Evolutionary conservation across 2,797 vertebrate species (phyloP).

Genomic region (Antrozous pallidus): DNA sequence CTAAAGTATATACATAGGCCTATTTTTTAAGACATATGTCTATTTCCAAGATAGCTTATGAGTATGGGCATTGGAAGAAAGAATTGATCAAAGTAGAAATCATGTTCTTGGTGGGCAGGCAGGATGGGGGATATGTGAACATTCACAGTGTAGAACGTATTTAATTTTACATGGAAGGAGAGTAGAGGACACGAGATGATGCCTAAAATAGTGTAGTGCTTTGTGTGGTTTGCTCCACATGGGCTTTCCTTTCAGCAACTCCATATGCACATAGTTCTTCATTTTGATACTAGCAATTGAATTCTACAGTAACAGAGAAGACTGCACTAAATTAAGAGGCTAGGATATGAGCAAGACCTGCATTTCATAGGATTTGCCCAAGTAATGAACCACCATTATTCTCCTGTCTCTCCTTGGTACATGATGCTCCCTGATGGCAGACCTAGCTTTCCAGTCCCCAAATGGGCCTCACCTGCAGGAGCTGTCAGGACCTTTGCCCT

Average conservation of each 20-base stretch:
- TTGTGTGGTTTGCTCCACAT: background rate
- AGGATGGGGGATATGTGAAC: background rate
- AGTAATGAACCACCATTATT: background rate
- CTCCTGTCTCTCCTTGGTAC: background rate
- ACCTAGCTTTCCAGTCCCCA: background rate
- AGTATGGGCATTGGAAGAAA: constrained; percentile 67
- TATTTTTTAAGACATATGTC: constrained; percentile 72
- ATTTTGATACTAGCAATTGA: background rate
- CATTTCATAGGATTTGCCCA: background rate
- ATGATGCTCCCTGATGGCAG: background rate
- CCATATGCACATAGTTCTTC: background rate
- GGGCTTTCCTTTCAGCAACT: constrained; percentile 32
- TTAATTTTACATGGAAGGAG: constrained; percentile 22
- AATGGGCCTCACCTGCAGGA: background rate
- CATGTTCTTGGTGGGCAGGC: constrained; percentile 7
- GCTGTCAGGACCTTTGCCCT: background rate
- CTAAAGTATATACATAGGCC: constrained; percentile 66
- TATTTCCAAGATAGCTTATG: constrained; percentile 69
- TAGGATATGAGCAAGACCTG: background rate
- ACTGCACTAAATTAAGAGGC: constrained; percentile 24
- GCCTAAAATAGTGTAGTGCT: constrained; percentile 20
- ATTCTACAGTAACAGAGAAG: background rate
- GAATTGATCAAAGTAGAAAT: constrained; percentile 63
- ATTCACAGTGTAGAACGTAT: constrained; percentile 11
- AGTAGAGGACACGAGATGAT: constrained; percentile 5